phyloP scores from a whole-genome alignment of 1,140 invertebrate genomes.

The Dendrolimus kikuchii region DNA sequence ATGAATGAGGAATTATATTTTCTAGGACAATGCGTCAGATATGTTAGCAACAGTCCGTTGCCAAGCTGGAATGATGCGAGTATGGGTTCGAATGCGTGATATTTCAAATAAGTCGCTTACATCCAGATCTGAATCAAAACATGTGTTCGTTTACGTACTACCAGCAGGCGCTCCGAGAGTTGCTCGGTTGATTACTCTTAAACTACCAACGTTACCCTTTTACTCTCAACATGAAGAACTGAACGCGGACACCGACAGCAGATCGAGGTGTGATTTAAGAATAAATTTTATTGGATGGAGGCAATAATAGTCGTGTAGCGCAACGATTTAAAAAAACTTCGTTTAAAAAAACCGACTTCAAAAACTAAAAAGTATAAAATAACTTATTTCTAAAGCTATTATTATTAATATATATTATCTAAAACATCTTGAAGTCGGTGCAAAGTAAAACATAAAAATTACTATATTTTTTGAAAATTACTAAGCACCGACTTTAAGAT shows the following conservation, averaged over 20 bases:
- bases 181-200: conserved; percentile 41
- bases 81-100: conserved; percentile 47
- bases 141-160: conserved; percentile 45
- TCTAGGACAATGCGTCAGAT: conserved; percentile 30
- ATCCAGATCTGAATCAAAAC: conserved; percentile 23
- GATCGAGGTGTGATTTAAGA: conserved; percentile 20
- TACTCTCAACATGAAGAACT: conserved; percentile 48
- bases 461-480: too few relatives aligned
- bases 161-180: conserved; percentile 55
- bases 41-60: conserved; percentile 56
- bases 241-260: conserved; percentile 21
- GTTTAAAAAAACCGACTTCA: too few relatives aligned
- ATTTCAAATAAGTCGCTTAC: conserved; percentile 4
- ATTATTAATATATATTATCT: too few relatives aligned
- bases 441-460: too few relatives aligned
- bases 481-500: too few relatives aligned
- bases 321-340: too few relatives aligned
- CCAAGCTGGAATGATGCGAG: conserved; percentile 52
- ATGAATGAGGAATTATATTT: conserved; percentile 5
- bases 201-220: conserved; percentile 43
- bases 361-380: too few relatives aligned
- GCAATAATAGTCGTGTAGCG: too few relatives aligned
- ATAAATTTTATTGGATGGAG: neutral
- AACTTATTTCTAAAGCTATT: too few relatives aligned
- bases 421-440: too few relatives aligned